Conservation (phyloP, 1,140 invertebrate genomes). For the Zaprionus davidi region DNA sequence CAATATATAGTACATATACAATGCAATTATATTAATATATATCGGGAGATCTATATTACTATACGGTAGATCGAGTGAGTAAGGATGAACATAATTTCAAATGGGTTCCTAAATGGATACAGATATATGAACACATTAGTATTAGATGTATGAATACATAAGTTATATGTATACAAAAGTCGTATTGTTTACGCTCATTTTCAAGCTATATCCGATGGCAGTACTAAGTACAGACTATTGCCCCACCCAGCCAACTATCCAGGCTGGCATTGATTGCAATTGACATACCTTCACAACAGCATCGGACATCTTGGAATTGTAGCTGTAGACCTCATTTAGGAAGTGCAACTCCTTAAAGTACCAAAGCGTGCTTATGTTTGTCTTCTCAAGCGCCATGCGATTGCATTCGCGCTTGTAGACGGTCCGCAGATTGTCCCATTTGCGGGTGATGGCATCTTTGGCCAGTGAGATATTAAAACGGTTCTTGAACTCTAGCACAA, state of each 20-base stretch:
- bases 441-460: slow-evolving; percentile 78
- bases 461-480: slow-evolving; percentile 76
- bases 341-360: slow-evolving; percentile 80
- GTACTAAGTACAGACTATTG: slow-evolving; percentile 7
- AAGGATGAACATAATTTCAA: neutral
- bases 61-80: neutral
- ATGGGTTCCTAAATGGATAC: neutral
- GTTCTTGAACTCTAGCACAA: slow-evolving; percentile 74
- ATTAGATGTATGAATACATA: neutral
- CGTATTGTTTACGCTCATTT: slow-evolving; percentile 7
- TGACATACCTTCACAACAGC: slow-evolving; percentile 71
- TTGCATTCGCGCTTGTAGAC: slow-evolving; percentile 83
- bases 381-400: slow-evolving; percentile 78
- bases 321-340: slow-evolving; percentile 79
- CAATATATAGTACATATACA: neutral
- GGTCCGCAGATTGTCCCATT: slow-evolving; percentile 80
- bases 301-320: slow-evolving; percentile 79
- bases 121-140: neutral
- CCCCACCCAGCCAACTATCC: neutral
- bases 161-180: slow-evolving; percentile 2
- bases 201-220: slow-evolving; percentile 1
- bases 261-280: neutral
- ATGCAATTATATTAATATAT: neutral
- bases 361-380: slow-evolving; percentile 78
- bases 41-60: neutral